A percentile compares a stretch with the other conserved stretches of the same genome.
Evolutionary conservation across 2,888 invertebrate genomes (phyloP).

Genomic region (Belgica antarctica): DNA sequence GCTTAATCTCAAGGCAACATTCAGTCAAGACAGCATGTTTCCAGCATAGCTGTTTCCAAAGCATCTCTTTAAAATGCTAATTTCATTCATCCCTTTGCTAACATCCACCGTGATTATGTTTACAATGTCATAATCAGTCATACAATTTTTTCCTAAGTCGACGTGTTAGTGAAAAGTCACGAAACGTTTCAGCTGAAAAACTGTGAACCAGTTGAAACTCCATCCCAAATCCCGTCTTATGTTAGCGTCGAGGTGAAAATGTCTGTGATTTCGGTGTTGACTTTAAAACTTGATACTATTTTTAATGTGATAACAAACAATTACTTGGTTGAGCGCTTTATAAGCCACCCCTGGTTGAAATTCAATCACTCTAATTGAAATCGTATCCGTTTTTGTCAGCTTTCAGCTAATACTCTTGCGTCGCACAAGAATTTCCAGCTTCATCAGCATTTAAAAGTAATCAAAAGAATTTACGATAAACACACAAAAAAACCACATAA

Average conservation of each 20-base stretch:
- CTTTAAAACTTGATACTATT: slow-evolving; percentile 15
- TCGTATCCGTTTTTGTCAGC: neutral
- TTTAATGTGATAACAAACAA: slow-evolving; percentile 29
- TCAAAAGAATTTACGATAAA: neutral
- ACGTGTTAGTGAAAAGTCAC: neutral
- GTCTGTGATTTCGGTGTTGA: neutral
- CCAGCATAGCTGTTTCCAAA: no score
- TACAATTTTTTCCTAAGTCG: neutral
- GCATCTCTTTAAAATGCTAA: no score
- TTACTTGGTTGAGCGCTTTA: neutral
- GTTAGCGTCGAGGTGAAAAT: neutral
- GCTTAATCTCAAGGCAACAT: no score
- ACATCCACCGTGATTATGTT: neutral
- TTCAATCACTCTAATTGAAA: slow-evolving; percentile 21
- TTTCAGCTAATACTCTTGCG: neutral
- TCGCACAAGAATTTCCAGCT: neutral
- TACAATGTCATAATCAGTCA: slow-evolving; percentile 30
- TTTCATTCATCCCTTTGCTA: neutral
- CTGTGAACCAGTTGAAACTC: neutral
- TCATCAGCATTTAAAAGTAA: neutral
- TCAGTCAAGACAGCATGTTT: no score
- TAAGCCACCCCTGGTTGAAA: neutral
- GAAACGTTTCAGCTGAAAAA: neutral
- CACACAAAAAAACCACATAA: slow-evolving; percentile 5
- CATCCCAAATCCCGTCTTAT: neutral